Base-by-base conservation (phyloP, 1,140 invertebrate genomes). In the Eupeodes corollae region DNA sequence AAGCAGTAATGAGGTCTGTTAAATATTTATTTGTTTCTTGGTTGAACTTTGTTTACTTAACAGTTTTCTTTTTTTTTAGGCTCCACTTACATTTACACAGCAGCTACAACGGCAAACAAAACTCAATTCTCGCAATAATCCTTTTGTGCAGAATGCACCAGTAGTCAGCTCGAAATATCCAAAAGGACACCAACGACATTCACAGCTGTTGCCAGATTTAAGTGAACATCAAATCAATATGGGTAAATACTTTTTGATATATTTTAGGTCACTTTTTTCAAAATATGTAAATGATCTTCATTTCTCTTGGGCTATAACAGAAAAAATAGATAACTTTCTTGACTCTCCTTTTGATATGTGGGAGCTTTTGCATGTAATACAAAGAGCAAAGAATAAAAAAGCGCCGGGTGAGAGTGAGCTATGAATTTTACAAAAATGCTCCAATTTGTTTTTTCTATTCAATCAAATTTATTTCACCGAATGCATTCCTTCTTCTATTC, bases 81-180 rank as follows among this genome's bases (percentile, higher is more conserved):
- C 60, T 42, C 75, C 75, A 30, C 70, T 80, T 41, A 76, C 83
- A 30, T 87, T 87, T 56, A 86, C 84, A 2, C 84, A 87, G 63
- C 84, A 87, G 69, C 61, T 88, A 26, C 84, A 88, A 52, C 75
- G 63, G 42, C 66, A 68, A 45, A 65, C 58, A 41, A 66, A 66
- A 44, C 56, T 67, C 0, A 65, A 58, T 50, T 65, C 61, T 21
- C 61, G 64, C 30, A 65, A 67, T 45, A 67, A 66, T 56, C 59
- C 52, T 13, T 53, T 56, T 41, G 48, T 56, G 37, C 54, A 56
- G 42, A 52, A 50, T 47, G 38, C 52, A 12, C 52, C 67, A 33
- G 59, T 67, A 52, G 52, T 63, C 19, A 67, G 57, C 49, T 59
- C 61, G 13, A 67, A 79, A 55, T 77, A 76, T 55, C 71, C 71